Evolutionary conservation across 2,888 invertebrate species (phyloP).

Genomic region (Acleris laterana): DNA sequence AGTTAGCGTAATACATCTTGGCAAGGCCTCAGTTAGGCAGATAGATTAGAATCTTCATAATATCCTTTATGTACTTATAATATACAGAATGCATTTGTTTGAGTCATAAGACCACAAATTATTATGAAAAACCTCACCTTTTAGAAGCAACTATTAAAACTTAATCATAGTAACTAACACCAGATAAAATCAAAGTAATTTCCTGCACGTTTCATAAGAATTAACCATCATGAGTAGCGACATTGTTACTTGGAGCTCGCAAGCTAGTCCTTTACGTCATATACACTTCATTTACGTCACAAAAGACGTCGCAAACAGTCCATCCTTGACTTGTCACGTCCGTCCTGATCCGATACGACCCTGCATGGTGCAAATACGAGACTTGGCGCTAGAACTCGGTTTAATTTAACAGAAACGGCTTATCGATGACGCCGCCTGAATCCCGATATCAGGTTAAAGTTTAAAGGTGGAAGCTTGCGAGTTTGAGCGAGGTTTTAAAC

Average conservation of each 20-base stretch:
- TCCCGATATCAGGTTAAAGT: constrained; percentile 2
- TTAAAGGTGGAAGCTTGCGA: background rate
- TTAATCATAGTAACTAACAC: background rate
- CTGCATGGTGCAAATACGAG: constrained; percentile 29
- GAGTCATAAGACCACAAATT: no score
- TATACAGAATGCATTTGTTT: no score
- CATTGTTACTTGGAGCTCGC: background rate
- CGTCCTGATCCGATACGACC: constrained; percentile 25
- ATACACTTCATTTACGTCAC: background rate
- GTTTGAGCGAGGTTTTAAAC: background rate
- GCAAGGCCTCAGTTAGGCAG: no score
- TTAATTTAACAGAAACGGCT: constrained; percentile 24
- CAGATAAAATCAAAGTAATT: background rate
- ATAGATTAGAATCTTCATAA: no score
- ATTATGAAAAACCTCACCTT: no score
- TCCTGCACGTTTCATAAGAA: background rate
- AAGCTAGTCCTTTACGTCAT: background rate
- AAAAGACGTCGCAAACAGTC: constrained; percentile 9
- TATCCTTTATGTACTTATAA: no score
- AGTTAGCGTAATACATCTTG: no score
- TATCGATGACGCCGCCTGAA: constrained; percentile 16
- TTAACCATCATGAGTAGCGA: background rate
- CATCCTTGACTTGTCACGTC: constrained; percentile 17
- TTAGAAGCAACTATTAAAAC: no score
- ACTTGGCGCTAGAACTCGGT: constrained; percentile 11